Evolutionary conservation across 2,113 vertebrate species (phyloP).

Genomic region (Pterophyllum scalare): DNA sequence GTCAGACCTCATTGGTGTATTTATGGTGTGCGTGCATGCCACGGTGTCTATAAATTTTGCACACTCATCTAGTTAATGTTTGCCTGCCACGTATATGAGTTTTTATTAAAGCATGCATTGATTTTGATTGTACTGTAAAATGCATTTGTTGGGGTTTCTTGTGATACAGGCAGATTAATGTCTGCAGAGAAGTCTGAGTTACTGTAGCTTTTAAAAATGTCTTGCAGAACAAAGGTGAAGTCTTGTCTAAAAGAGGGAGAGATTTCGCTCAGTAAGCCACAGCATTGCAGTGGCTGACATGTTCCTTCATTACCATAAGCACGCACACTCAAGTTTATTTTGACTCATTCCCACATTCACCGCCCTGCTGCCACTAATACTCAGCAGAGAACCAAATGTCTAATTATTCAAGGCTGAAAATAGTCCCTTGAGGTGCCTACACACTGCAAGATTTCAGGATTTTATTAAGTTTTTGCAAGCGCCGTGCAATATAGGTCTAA

Average conservation of each 20-base stretch:
- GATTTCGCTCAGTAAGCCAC: constrained; percentile 2
- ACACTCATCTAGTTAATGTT: not conserved
- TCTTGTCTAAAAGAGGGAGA: not conserved
- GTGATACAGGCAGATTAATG: not conserved
- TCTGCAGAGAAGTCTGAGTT: not conserved
- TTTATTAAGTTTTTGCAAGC: not conserved
- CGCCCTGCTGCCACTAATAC: not conserved
- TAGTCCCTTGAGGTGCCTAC: not conserved
- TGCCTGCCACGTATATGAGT: constrained; percentile 8
- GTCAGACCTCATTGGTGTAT: constrained; percentile 28
- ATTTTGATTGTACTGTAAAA: not conserved
- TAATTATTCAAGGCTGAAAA: constrained; percentile 22
- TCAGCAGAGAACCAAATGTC: not conserved
- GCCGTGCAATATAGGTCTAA: not conserved
- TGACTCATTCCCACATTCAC: not conserved
- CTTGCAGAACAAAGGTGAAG: not conserved
- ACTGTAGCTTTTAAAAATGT: not conserved
- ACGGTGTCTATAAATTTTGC: not conserved
- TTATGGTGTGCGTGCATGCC: constrained; percentile 27
- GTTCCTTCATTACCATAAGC: constrained; percentile 13
- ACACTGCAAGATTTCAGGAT: not conserved
- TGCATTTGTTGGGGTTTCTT: not conserved
- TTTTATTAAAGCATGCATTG: not conserved
- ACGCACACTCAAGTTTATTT: constrained; percentile 24
- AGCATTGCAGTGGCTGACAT: not conserved